Conservation (phyloP, 2,113 vertebrate species). For the Origma solitaria region DNA sequence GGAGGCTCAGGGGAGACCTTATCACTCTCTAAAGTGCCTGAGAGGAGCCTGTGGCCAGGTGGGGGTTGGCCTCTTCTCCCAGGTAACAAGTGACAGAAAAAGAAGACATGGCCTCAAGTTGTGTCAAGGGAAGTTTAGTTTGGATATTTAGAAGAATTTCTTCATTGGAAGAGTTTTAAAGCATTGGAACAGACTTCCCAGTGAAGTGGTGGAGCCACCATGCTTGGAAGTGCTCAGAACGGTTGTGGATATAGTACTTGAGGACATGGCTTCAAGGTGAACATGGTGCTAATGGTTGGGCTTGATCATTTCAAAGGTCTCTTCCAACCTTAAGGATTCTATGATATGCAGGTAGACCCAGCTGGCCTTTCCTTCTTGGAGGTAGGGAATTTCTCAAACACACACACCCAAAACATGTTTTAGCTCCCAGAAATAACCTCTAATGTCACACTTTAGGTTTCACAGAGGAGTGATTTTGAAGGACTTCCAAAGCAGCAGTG, state of each 20-base stretch:
- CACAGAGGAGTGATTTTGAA: neutral
- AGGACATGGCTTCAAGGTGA: neutral
- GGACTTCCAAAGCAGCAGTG: neutral
- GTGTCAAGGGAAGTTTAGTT: neutral
- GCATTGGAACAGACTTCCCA: neutral
- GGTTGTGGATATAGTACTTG: accelerated
- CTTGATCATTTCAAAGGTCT: neutral
- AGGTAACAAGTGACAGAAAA: too few relatives aligned
- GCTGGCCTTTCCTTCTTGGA: neutral
- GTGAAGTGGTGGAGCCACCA: neutral
- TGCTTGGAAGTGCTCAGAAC: neutral
- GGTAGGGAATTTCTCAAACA: neutral
- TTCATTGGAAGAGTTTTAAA: neutral
- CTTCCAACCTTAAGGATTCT: neutral
- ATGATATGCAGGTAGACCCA: accelerated
- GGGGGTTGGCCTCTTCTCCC: accelerated
- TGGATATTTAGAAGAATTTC: neutral
- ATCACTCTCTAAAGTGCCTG: accelerated
- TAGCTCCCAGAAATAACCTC: neutral
- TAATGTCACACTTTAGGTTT: neutral
- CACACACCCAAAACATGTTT: accelerated
- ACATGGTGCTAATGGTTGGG: neutral
- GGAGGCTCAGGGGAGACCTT: neutral
- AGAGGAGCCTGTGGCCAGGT: accelerated
- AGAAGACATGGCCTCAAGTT: neutral